phyloP scores from a whole-genome alignment of 2,888 invertebrate genomes.

The Ptilodon capucinus region DNA sequence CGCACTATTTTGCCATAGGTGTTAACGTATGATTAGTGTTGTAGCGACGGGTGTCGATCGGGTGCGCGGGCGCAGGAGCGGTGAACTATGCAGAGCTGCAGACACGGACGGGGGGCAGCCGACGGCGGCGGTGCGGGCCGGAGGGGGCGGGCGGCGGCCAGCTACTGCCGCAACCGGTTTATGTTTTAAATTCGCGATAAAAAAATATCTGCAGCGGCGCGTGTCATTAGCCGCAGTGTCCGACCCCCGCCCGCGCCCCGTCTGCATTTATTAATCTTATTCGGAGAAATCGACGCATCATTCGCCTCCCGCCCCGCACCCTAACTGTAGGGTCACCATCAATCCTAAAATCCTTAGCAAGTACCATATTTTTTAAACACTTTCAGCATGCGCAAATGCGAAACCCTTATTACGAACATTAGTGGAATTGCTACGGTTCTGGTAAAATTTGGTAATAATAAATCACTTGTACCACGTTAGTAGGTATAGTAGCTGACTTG shows the following conservation, averaged over 20 bases:
- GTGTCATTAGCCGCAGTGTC: slow-evolving; percentile 74
- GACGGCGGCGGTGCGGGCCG: slow-evolving; percentile 34
- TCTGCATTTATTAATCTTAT: slow-evolving; percentile 79
- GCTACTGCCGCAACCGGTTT: slow-evolving; percentile 65
- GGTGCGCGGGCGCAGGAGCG: slow-evolving; percentile 42
- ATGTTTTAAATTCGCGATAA: slow-evolving; percentile 77
- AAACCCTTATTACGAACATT: too few species aligned
- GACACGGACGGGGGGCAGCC: slow-evolving; percentile 23
- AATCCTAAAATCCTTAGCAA: neutral
- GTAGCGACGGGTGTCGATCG: slow-evolving; percentile 45
- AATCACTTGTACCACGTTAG: too few species aligned
- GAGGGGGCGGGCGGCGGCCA: slow-evolving; percentile 22
- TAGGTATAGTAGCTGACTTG: too few species aligned
- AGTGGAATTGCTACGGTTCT: too few species aligned
- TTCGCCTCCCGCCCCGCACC: slow-evolving; percentile 20
- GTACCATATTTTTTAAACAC: neutral
- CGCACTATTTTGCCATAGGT: slow-evolving; percentile 23
- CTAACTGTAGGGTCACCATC: slow-evolving; percentile 23
- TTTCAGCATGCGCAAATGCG: too few species aligned
- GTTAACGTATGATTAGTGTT: slow-evolving; percentile 41
- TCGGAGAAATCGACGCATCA: slow-evolving; percentile 78
- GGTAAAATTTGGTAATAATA: too few species aligned
- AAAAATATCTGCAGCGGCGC: slow-evolving; percentile 74
- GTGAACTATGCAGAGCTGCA: slow-evolving; percentile 51
- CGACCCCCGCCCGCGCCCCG: slow-evolving; percentile 40